phyloP scores from a whole-genome alignment of 2,888 invertebrate species.

The Ormyrus labotus region DNA sequence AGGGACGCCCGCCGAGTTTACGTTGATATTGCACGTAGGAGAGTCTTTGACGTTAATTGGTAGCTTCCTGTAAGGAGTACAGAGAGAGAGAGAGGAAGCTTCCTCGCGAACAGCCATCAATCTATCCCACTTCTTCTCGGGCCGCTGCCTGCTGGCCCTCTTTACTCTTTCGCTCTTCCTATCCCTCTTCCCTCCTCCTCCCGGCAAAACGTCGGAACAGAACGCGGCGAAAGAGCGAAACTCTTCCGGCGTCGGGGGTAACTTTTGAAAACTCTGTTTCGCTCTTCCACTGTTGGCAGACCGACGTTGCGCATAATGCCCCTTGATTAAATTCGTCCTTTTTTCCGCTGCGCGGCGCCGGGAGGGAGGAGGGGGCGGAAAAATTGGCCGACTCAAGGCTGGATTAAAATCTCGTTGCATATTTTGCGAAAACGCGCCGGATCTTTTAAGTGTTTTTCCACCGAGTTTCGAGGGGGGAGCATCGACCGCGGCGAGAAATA shows the following conservation, averaged over 20 bases:
- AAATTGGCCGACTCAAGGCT: conserved; percentile 13
- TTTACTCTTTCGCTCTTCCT: background rate
- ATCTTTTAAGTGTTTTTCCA: conserved; percentile 19
- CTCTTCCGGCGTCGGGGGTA: background rate
- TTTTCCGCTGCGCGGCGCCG: background rate
- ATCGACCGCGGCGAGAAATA: background rate
- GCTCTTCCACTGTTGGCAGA: background rate
- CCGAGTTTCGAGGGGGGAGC: background rate
- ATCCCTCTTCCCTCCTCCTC: background rate
- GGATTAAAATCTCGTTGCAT: conserved; percentile 29
- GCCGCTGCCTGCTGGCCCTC: background rate
- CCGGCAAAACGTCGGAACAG: too few species aligned
- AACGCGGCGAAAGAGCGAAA: too few species aligned
- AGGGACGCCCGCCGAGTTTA: conserved; percentile 26
- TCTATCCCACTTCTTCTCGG: background rate
- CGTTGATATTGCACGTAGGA: conserved; percentile 39
- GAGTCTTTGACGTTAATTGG: conserved; percentile 49
- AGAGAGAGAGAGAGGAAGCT: background rate
- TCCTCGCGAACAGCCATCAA: conserved; percentile 10
- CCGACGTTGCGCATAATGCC: conserved; percentile 30
- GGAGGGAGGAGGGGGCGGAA: background rate
- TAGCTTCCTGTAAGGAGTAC: conserved; percentile 31
- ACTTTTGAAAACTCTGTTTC: conserved; percentile 22
- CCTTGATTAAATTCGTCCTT: conserved; percentile 39
- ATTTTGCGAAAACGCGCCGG: conserved; percentile 21